Evolutionary conservation across 2,888 invertebrate genomes (phyloP).

Genomic region (Saturnia pavonia): DNA sequence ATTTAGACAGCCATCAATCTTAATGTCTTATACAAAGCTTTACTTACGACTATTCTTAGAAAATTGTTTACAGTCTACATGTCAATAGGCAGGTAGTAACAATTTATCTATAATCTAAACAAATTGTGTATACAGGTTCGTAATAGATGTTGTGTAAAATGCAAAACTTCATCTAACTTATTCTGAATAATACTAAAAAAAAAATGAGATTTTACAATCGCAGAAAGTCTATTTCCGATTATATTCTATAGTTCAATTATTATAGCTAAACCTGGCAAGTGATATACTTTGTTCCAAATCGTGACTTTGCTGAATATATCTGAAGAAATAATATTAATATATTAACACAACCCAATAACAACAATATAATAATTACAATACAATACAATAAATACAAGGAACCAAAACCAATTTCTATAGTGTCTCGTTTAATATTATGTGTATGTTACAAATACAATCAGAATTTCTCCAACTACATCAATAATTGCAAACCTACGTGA

Average conservation of each 20-base stretch:
- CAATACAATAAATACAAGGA: too few relatives aligned
- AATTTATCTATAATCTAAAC: constrained; percentile 64
- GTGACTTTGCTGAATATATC: constrained; percentile 26
- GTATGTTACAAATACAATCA: constrained; percentile 35
- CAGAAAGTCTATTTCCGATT: constrained; percentile 30
- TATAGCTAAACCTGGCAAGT: constrained; percentile 38
- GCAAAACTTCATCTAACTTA: constrained; percentile 19
- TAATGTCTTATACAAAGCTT: constrained; percentile 78
- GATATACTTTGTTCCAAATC: constrained; percentile 36
- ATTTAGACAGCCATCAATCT: constrained; percentile 82
- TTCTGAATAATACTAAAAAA: constrained; percentile 16
- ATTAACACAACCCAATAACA: constrained; percentile 24
- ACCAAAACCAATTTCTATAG: constrained; percentile 36
- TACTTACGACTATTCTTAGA: constrained; percentile 65
- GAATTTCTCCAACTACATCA: constrained; percentile 32
- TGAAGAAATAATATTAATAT: constrained; percentile 20
- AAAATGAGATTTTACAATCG: constrained; percentile 29
- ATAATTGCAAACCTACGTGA: constrained; percentile 43
- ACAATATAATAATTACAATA: too few relatives aligned
- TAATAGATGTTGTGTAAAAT: constrained; percentile 29
- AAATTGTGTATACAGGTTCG: constrained; percentile 52
- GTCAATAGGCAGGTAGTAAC: constrained; percentile 80
- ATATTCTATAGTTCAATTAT: constrained; percentile 30
- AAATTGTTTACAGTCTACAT: constrained; percentile 71
- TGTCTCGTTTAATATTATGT: constrained; percentile 35